These are phyloP conservation scores for Psylliodes chrysocephalus DNA, from an alignment of 2,888 invertebrate genomes.

Conservation along the genomic window DNA sequence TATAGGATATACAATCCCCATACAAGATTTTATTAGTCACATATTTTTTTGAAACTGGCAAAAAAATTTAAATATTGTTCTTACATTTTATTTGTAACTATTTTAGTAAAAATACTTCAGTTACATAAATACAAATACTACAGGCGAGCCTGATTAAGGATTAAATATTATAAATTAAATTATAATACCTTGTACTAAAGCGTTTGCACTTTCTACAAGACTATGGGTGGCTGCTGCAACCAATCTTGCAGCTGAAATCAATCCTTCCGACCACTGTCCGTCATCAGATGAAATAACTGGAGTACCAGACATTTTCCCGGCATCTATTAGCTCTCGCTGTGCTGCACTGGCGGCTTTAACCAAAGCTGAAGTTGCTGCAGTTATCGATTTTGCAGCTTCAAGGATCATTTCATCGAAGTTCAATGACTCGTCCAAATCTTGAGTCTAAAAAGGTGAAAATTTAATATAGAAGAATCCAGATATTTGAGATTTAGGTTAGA, in stretches of 20 bases:
- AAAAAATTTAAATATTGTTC: too few relatives aligned
- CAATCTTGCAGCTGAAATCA: conserved; percentile 93
- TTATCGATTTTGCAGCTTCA: conserved; percentile 97
- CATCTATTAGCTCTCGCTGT: conserved; percentile 92
- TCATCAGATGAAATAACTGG: conserved; percentile 90
- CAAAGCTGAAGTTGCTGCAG: conserved; percentile 95
- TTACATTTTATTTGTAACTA: too few relatives aligned
- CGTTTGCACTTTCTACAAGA: conserved; percentile 97
- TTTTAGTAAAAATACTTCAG: too few relatives aligned
- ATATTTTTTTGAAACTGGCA: too few relatives aligned
- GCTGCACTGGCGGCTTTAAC: conserved; percentile 97
- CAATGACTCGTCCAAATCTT: conserved; percentile 92
- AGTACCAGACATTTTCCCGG: conserved; percentile 84
- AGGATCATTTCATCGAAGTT: conserved; percentile 99
- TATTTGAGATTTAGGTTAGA: too few relatives aligned
- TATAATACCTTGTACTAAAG: conserved; percentile 89
- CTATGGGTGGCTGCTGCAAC: conserved; percentile 98
- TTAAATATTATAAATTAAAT: too few relatives aligned
- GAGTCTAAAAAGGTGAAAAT: conserved; percentile 61
- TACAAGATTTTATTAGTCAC: too few relatives aligned
- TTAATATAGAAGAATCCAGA: too few relatives aligned
- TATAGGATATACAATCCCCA: too few relatives aligned
- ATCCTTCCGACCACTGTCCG: conserved; percentile 98
- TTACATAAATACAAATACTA: too few relatives aligned
- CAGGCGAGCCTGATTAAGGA: too few relatives aligned